A percentile compares a stretch with the other conserved stretches of the same genome.
Evolutionary conservation across 2,888 invertebrate species (phyloP).

Genomic region (Euphydryas editha): DNA sequence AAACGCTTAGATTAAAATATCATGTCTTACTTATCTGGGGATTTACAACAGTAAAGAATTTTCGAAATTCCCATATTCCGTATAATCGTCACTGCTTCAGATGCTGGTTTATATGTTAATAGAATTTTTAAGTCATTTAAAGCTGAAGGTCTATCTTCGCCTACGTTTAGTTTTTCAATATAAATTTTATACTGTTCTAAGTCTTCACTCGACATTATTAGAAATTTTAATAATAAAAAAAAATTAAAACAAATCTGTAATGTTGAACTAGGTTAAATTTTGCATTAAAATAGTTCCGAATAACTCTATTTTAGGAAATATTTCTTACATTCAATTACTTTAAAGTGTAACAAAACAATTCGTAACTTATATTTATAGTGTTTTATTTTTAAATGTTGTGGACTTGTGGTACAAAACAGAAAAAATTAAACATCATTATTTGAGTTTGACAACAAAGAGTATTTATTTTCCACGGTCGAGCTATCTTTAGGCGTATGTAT

Average conservation of each 20-base stretch:
- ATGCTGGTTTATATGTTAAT: conserved; percentile 58
- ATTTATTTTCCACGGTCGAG: too few species aligned
- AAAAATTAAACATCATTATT: too few species aligned
- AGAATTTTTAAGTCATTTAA: conserved; percentile 70
- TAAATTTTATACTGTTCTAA: conserved; percentile 58
- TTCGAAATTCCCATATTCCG: conserved; percentile 79
- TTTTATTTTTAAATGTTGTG: too few species aligned
- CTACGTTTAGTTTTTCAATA: conserved; percentile 58
- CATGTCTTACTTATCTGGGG: conserved; percentile 60
- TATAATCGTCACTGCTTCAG: conserved; percentile 58
- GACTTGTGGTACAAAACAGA: too few species aligned
- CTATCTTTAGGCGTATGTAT: too few species aligned
- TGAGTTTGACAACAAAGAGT: too few species aligned
- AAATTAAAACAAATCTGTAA: background rate
- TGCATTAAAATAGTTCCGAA: background rate
- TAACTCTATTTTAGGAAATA: background rate
- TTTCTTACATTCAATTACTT: background rate
- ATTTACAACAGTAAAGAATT: conserved; percentile 86
- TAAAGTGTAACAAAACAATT: background rate
- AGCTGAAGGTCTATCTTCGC: conserved; percentile 60
- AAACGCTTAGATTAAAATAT: background rate
- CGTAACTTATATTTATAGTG: too few species aligned
- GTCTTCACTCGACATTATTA: conserved; percentile 54
- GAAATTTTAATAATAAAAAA: background rate
- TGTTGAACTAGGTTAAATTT: background rate